Conservation (phyloP, 2,888 invertebrate species). For the Cactoblastis cactorum region DNA sequence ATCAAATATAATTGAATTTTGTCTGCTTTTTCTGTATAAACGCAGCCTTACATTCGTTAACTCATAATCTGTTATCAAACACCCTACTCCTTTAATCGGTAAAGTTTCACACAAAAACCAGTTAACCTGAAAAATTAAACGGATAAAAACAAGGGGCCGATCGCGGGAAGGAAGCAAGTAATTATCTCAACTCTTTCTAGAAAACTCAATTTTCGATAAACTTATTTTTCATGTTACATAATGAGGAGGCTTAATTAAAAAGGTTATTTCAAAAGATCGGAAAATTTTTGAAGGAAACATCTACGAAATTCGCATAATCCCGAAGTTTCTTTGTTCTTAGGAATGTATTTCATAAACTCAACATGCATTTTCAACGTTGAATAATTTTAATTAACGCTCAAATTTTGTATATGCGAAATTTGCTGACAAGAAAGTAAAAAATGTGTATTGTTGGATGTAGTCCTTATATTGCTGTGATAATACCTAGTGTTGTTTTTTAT, state of each 20-base stretch:
- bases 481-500: no score
- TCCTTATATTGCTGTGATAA: no score
- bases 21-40: no score
- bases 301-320: conserved; percentile 22
- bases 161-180: conserved; percentile 14
- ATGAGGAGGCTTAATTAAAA: conserved; percentile 33
- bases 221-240: conserved; percentile 22
- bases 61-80: no score
- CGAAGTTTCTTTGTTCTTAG: conserved; percentile 17
- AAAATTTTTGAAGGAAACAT: conserved; percentile 25
- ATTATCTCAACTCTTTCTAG: conserved; percentile 16
- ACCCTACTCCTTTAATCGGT: background rate
- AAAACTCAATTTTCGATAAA: conserved; percentile 21
- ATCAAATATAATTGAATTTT: no score
- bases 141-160: background rate
- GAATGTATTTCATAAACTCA: background rate
- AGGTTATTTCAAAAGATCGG: conserved; percentile 20
- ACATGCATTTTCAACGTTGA: background rate
- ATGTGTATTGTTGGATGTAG: no score
- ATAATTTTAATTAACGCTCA: background rate
- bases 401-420: no score
- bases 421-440: no score
- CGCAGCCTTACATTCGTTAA: no score
- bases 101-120: background rate
- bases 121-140: background rate